Evolutionary conservation across 2,113 vertebrate genomes (phyloP).

Genomic region (Saguinus imperator): DNA sequence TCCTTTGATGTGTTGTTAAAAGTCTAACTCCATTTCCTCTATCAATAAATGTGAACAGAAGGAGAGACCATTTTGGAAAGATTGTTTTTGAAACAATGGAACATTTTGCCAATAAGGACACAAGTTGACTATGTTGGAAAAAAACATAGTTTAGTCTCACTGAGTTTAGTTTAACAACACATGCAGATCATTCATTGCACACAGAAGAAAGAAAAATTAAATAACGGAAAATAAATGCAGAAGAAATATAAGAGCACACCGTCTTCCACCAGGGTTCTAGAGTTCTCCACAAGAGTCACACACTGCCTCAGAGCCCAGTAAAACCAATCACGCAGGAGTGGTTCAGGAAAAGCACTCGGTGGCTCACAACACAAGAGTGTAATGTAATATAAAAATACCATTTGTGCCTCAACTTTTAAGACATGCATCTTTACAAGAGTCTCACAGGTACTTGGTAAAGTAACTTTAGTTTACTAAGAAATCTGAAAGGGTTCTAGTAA

Average conservation of each 20-base stretch:
- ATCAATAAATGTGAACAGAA: slow-evolving; percentile 39
- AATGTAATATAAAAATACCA: background rate
- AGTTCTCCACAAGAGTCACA: background rate
- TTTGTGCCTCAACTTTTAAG: slow-evolving; percentile 11
- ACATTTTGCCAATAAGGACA: slow-evolving; percentile 55
- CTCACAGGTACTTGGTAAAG: background rate
- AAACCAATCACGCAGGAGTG: background rate
- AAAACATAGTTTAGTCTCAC: slow-evolving; percentile 8
- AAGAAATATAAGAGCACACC: background rate
- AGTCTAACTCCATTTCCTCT: background rate
- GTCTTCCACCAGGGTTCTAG: slow-evolving; percentile 33
- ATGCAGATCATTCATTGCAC: slow-evolving; percentile 70
- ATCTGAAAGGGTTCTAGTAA: background rate
- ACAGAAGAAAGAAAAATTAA: slow-evolving; percentile 59
- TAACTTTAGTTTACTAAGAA: background rate
- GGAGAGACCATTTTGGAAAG: slow-evolving; percentile 34
- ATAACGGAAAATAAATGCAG: slow-evolving; percentile 27
- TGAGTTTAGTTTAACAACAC: slow-evolving; percentile 65
- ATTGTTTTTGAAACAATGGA: slow-evolving; percentile 1
- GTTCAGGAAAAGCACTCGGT: slow-evolving; percentile 36
- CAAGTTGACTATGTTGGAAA: background rate
- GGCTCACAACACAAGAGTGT: background rate
- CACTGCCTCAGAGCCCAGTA: background rate
- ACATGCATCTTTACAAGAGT: background rate
- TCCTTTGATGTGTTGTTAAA: slow-evolving; percentile 4